Percentiles rank a stretch among this genome's conserved stretches.
These are phyloP conservation scores for Ornithorhynchus anatinus DNA, from an alignment of 2,113 vertebrate species.

Conservation along the genomic window DNA sequence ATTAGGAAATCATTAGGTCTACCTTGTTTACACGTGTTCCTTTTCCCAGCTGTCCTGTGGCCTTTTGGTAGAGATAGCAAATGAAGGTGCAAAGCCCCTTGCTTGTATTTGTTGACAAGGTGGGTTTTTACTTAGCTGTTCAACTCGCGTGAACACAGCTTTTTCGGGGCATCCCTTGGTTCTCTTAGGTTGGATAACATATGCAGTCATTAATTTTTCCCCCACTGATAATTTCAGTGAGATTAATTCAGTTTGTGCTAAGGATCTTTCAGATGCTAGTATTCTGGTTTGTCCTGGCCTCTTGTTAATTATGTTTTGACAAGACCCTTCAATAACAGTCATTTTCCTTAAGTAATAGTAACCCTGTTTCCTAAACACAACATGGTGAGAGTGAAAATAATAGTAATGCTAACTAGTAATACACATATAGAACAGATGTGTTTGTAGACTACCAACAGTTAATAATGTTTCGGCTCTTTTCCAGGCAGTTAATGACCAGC, in stretches of 20 bases:
- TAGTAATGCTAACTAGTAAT: slow-evolving; percentile 3
- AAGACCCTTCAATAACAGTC: slow-evolving; percentile 1
- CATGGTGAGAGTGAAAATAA: slow-evolving; percentile 27
- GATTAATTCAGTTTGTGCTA: slow-evolving; percentile 27
- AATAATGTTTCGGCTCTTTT: slow-evolving; percentile 53
- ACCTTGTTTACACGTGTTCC: slow-evolving; percentile 51
- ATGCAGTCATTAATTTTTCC: slow-evolving; percentile 15
- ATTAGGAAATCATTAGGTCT: slow-evolving; percentile 53
- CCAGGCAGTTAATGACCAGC: slow-evolving; percentile 68
- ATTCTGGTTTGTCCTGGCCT: neutral
- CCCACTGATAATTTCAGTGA: slow-evolving; percentile 1
- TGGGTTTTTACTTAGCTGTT: neutral
- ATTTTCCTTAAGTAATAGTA: neutral
- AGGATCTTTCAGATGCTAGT: neutral
- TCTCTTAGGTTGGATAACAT: neutral
- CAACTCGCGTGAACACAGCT: neutral
- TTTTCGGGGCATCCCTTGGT: neutral
- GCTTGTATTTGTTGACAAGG: slow-evolving; percentile 9
- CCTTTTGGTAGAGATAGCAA: slow-evolving; percentile 14
- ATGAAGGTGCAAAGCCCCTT: slow-evolving; percentile 17
- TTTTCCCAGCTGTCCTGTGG: slow-evolving; percentile 45
- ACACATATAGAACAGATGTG: slow-evolving; percentile 29
- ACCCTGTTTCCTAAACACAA: slow-evolving; percentile 2
- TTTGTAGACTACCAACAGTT: slow-evolving; percentile 45
- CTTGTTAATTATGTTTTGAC: slow-evolving; percentile 22